Evolutionary conservation across 2,888 invertebrate species (phyloP).

Genomic region (Diplazon laetatorius): DNA sequence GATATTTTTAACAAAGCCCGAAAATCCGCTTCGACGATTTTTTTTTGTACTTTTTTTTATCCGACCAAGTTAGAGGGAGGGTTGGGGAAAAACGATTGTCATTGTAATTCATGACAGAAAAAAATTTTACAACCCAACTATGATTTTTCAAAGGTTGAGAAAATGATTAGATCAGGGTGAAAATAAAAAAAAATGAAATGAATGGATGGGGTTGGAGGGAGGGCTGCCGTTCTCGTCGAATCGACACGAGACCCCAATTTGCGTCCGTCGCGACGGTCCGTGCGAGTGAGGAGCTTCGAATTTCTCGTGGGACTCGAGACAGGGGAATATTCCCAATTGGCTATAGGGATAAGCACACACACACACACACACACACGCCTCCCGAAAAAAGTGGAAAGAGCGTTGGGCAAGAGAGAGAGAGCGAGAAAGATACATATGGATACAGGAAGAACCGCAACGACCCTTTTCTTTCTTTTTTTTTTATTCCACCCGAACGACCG

Average conservation of each 20-base stretch:
- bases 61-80: no score
- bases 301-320: constrained; percentile 52
- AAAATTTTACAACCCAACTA: no score
- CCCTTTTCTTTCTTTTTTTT: no score
- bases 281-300: constrained; percentile 21
- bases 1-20: not conserved
- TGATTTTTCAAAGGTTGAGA: constrained; percentile 20
- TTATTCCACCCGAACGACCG: constrained; percentile 59
- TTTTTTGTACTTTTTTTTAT: not conserved
- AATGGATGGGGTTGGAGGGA: not conserved
- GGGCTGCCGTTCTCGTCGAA: not conserved
- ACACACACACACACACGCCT: not conserved
- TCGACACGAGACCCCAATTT: constrained; percentile 44
- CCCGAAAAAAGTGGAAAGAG: not conserved
- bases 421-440: not conserved
- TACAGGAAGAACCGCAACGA: constrained; percentile 20
- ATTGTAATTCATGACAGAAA: not conserved
- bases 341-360: constrained; percentile 13
- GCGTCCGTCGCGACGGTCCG: constrained; percentile 22
- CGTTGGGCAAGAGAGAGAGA: not conserved
- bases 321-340: constrained; percentile 26
- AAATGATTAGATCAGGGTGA: constrained; percentile 29
- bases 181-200: not conserved
- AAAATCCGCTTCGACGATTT: not conserved
- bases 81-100: not conserved